A percentile compares a stretch with the other conserved stretches of the same genome.
phyloP scores from a whole-genome alignment of 2,888 invertebrate genomes.

The Rugalucina vietnamica region DNA sequence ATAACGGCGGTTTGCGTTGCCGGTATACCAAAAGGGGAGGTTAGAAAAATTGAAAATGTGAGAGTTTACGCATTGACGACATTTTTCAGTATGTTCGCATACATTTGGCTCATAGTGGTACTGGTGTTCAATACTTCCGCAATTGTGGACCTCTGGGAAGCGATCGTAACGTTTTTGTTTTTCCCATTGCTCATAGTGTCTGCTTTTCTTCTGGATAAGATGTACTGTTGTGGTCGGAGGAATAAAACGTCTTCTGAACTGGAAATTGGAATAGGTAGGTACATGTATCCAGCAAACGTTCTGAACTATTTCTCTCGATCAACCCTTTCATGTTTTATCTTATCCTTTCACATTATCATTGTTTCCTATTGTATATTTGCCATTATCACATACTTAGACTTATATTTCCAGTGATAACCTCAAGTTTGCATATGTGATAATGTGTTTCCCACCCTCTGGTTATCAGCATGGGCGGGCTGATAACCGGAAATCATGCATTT shows the following conservation, averaged over 20 bases:
- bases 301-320: no score
- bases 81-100: conserved; percentile 85
- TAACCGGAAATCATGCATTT: no score
- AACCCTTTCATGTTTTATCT: no score
- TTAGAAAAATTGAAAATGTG: conserved; percentile 83
- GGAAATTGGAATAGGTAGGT: conserved; percentile 77
- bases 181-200: conserved; percentile 86
- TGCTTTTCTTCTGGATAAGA: conserved; percentile 86
- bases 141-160: conserved; percentile 86
- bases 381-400: no score
- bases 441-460: no score
- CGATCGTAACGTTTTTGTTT: conserved; percentile 86
- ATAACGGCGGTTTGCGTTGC: conserved; percentile 86
- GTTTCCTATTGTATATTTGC: no score
- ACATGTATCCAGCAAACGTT: neutral
- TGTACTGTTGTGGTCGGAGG: conserved; percentile 67
- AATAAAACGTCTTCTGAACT: conserved; percentile 73
- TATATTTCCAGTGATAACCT: no score
- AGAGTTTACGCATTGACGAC: conserved; percentile 84
- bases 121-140: conserved; percentile 82
- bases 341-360: no score
- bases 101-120: conserved; percentile 87
- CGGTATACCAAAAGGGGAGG: conserved; percentile 84
- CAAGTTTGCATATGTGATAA: no score
- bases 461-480: no score